Base-by-base conservation (phyloP, 2,113 vertebrate genomes). In the Clupea harengus region DNA sequence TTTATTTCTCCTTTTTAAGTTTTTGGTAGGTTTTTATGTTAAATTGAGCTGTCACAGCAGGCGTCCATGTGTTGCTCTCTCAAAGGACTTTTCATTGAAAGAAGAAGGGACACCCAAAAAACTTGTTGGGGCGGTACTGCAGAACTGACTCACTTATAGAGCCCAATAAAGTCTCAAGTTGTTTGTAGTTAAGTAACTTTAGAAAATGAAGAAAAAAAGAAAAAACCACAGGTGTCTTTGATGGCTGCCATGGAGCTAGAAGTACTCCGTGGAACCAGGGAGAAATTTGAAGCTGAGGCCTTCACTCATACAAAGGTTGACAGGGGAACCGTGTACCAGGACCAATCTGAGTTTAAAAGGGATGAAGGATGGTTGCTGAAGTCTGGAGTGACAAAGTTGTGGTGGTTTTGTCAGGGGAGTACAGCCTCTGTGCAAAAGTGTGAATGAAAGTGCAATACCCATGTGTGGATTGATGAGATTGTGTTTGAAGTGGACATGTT, bases 311-410 rank as follows among this genome's bases (percentile, higher is more conserved):
- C 9, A 32, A 72, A 67, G 25, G n/a, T 72, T 11, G 32, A 75
- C 67, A 89, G 89, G 85, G 88, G 85, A 87, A 86, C 83, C 81
- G 18, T 83, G 88, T 88, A 44, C 39, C 25, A 17, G 72, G 72
- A 78, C 72, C 72, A 78, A 78, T 60, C 54, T 0, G 4, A 78
- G 72, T 78, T 32, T 17, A 78, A 78, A 78, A 78, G 72, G 72
- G 72, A 78, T 13, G 28, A 32, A 32, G 4, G 11, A 0, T 78
- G 25, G 28, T 60, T 3, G 28, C 28, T 17, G n/a, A n/a, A n/a
- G 72, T 32, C 17, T 78, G 28, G 28, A 32, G 72, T 17, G 72
- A 72, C 60, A n/a, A 72, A 25, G 28, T 9, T 72, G n/a, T 22
- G 54, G 54, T 60, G 54, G 39, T 20, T 60, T 20, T 60, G 20